Conservation (phyloP, 2,113 vertebrate species). For the Heptranchias perlo region DNA sequence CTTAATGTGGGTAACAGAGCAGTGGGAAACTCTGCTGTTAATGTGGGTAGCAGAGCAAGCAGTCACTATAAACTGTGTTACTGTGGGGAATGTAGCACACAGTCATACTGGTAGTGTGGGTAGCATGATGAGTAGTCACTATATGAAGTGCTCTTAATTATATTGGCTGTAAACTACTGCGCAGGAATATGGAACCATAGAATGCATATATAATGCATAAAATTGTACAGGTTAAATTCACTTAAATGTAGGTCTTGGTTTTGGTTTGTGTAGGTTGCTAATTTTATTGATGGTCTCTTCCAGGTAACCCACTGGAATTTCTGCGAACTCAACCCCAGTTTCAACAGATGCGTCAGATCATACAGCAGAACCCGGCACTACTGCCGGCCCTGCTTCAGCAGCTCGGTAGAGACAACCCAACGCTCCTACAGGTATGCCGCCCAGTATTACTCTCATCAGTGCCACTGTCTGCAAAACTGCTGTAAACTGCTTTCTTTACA, state of each 20-base stretch:
- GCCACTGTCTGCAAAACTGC: background rate
- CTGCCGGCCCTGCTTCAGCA: slow-evolving; percentile 63
- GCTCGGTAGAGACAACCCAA: slow-evolving; percentile 64
- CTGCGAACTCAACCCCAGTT: slow-evolving; percentile 66
- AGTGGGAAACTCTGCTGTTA: background rate
- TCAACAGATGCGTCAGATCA: slow-evolving; percentile 68
- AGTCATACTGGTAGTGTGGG: background rate
- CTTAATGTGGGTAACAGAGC: background rate
- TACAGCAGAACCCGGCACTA: slow-evolving; percentile 65
- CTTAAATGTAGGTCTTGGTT: background rate
- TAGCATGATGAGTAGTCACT: background rate
- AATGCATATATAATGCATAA: background rate
- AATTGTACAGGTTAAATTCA: background rate
- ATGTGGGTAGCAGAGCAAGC: background rate
- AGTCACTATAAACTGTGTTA: background rate
- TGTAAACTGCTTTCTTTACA: too few species aligned
- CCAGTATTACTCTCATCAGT: background rate
- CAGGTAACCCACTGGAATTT: slow-evolving; percentile 61
- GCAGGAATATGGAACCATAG: background rate
- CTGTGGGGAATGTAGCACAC: background rate
- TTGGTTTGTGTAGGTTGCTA: background rate
- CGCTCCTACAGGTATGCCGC: slow-evolving; percentile 59
- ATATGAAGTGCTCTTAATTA: too few species aligned
- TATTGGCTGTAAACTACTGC: too few species aligned
- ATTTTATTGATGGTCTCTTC: background rate